Percentiles rank a stretch among this genome's conserved stretches.
Evolutionary conservation across 2,113 vertebrate species (phyloP).

Genomic region (Pogonocichla stellata): DNA sequence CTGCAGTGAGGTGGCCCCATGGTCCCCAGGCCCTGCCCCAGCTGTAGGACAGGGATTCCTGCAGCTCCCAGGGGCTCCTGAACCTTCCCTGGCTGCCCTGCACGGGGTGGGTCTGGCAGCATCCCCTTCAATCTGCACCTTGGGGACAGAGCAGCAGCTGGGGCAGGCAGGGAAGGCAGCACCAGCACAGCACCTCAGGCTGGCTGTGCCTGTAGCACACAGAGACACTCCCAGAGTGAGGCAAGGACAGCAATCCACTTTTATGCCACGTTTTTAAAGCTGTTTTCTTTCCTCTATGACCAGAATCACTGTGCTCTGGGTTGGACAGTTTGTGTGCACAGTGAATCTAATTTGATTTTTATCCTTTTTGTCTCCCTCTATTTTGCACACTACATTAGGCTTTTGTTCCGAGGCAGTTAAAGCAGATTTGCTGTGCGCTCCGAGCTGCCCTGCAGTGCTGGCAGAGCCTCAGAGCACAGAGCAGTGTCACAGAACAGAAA

Average conservation of each 20-base stretch:
- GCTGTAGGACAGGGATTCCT: neutral
- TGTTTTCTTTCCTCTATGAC: neutral
- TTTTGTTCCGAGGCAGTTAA: neutral
- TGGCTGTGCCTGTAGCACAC: neutral
- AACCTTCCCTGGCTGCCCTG: neutral
- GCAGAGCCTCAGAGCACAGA: neutral
- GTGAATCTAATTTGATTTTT: slow-evolving; percentile 13
- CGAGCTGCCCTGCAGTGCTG: neutral
- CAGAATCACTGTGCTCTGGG: neutral
- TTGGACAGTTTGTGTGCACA: neutral
- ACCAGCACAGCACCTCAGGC: neutral
- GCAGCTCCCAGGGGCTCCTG: neutral
- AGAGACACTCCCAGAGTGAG: neutral
- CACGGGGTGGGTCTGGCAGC: neutral
- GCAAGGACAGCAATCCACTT: neutral
- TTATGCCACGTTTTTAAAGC: neutral
- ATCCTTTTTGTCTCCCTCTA: neutral
- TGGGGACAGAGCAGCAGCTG: neutral
- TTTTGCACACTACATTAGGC: neutral
- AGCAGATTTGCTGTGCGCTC: neutral
- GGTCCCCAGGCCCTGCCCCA: neutral
- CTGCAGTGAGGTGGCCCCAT: accelerated
- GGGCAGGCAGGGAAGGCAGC: neutral
- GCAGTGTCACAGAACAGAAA: neutral
- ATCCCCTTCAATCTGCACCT: accelerated